These are phyloP conservation scores for Tiliacea aurago DNA, from an alignment of 2,888 invertebrate species.

Conservation along the genomic window DNA sequence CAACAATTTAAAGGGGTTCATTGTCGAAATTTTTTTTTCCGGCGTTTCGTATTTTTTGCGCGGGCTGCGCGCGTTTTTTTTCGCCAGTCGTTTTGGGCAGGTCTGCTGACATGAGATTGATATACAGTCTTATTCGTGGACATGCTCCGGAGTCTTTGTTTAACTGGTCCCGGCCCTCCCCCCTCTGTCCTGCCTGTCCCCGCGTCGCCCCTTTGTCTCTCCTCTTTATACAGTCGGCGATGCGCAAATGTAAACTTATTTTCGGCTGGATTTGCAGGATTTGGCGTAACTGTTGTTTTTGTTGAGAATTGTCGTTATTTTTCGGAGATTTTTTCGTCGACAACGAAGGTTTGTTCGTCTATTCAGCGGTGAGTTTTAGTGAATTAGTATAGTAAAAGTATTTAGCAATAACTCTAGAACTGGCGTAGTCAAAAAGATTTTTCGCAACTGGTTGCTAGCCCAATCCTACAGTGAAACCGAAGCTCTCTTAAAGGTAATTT, in stretches of 20 bases:
- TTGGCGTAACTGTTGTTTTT: conserved; percentile 74
- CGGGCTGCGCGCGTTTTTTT: conserved; percentile 78
- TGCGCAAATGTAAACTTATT: conserved; percentile 83
- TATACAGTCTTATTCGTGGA: conserved; percentile 88
- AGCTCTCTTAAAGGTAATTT: too few species aligned
- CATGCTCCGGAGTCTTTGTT: conserved; percentile 89
- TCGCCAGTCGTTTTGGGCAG: conserved; percentile 87
- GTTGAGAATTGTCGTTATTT: conserved; percentile 70
- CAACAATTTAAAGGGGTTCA: conserved; percentile 88
- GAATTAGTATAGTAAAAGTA: too few species aligned
- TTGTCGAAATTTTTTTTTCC: conserved; percentile 85
- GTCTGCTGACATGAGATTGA: conserved; percentile 89
- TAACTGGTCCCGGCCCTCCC: conserved; percentile 82
- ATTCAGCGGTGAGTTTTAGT: conserved; percentile 22
- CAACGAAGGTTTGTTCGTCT: conserved; percentile 47
- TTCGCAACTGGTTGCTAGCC: too few species aligned
- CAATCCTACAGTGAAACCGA: too few species aligned
- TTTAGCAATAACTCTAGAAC: too few species aligned
- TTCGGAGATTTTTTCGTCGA: conserved; percentile 57
- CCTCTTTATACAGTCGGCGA: conserved; percentile 86
- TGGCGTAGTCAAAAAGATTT: too few species aligned
- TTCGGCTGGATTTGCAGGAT: conserved; percentile 79
- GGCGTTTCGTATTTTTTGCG: conserved; percentile 81
- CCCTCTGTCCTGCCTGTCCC: conserved; percentile 69
- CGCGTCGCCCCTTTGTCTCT: conserved; percentile 83